phyloP scores from a whole-genome alignment of 2,888 invertebrate genomes.

The Luperina testacea region DNA sequence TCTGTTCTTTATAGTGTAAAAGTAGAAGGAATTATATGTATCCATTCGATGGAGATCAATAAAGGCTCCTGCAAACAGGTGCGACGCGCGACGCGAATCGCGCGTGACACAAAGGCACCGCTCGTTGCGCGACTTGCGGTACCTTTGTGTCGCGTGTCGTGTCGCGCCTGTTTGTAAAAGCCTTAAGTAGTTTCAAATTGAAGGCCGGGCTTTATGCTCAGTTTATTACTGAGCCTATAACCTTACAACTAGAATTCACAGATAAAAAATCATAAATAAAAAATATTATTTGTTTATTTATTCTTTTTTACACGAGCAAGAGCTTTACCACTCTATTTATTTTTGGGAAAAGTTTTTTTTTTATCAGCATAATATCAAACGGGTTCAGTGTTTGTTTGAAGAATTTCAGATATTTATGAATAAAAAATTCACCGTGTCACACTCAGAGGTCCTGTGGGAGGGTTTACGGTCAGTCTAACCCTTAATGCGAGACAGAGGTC shows the following conservation, averaged over 20 bases:
- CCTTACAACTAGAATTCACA: background rate
- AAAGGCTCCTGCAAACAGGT: too few relatives aligned
- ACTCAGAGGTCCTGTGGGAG: slow-evolving; percentile 56
- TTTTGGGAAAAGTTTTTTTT: slow-evolving; percentile 36
- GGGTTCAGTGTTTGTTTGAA: slow-evolving; percentile 58
- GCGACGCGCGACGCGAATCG: too few relatives aligned
- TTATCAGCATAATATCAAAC: slow-evolving; percentile 36
- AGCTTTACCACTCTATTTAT: slow-evolving; percentile 5
- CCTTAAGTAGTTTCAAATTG: background rate
- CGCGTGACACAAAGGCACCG: too few relatives aligned
- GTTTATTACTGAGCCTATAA: background rate
- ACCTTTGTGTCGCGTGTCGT: too few relatives aligned
- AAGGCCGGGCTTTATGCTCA: background rate
- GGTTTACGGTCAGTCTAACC: slow-evolving; percentile 64
- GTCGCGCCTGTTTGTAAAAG: too few relatives aligned
- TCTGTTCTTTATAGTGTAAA: background rate
- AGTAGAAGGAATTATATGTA: background rate
- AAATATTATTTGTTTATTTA: background rate
- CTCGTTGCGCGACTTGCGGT: too few relatives aligned
- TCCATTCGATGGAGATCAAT: too few relatives aligned
- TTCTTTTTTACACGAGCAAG: background rate
- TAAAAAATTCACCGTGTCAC: slow-evolving; percentile 75
- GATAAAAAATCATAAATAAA: background rate
- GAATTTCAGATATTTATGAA: slow-evolving; percentile 75
- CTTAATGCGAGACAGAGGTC: slow-evolving; percentile 63